Base-by-base conservation (phyloP, 2,113 vertebrate species). In the Nicator chloris region DNA sequence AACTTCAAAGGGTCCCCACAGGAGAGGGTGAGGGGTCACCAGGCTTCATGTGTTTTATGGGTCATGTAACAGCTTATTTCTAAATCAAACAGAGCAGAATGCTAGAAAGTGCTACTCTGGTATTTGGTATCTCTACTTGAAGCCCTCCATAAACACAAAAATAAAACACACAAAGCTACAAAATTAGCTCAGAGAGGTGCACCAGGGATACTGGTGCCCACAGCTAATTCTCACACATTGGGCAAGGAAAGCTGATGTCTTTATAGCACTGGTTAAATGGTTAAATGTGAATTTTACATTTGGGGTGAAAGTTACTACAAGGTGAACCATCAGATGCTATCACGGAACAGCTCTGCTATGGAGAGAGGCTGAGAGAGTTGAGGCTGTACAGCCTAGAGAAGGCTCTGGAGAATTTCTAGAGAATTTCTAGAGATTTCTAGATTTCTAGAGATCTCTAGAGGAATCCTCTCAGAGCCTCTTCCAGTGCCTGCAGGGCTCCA, bases 11-110 rank as follows among this genome's bases (percentile, higher is more conserved):
- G 31, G 61, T 70, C 35, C 65, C 87, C 81, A 75, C 65, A 82
- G 87, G 69, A 95, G 69, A 82, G 82, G 92, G 91, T 90, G 94
- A 90, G 79, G 73, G 82, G 70, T 69, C 92, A 85, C 44, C 70
- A 76, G 66, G 86, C 66, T 92, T 59, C 5, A 0, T 64, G 75
- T 4, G 1, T 42, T 96, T 78, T 63, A 39, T 51, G 60, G 86
- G 73, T 93, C 92, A 78, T 44, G 53, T 56, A 76, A 49, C 78
- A 93, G 81, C 73, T 95, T 60, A 47, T 93, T 90, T 87, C 78
- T 44, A 56, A 92, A 79, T 69, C 63, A 53, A 76, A 64, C 4
- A 5, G 51, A 49, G 89, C 91, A 76, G 65, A 79, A 84, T 53
- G 60, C 40, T 76, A 4, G 53, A 6, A 76, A 65, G 40, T 19